phyloP scores from a whole-genome alignment of 2,797 vertebrate genomes.

The Leptodactylus fallax region DNA sequence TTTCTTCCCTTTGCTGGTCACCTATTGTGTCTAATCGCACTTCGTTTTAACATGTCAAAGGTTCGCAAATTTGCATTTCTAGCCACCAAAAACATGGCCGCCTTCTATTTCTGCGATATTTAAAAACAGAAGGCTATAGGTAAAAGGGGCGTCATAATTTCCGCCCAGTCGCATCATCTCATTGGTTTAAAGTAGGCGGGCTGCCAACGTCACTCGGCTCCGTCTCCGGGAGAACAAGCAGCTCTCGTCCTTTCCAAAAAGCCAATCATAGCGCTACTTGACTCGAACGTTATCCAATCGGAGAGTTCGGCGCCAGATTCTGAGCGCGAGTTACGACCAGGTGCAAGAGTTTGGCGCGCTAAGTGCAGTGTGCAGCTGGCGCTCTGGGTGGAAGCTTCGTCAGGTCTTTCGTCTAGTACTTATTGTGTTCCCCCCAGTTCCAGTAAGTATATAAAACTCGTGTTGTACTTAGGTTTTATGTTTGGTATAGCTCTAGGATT shows the following conservation, averaged over 20 bases:
- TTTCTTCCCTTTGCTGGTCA: too few relatives aligned
- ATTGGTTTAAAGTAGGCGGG: background rate
- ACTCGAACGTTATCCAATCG: background rate
- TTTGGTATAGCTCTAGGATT: too few relatives aligned
- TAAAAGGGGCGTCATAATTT: background rate
- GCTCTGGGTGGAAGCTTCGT: background rate
- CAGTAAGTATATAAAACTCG: background rate
- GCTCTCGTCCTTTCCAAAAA: background rate
- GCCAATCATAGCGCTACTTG: background rate
- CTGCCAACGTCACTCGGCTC: background rate
- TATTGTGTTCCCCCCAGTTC: background rate
- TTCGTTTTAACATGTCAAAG: background rate
- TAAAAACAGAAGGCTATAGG: background rate
- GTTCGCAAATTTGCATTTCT: too few relatives aligned
- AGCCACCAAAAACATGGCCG: background rate
- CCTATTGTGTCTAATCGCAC: too few relatives aligned
- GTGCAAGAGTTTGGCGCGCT: conserved; percentile 28
- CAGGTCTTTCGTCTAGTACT: too few relatives aligned
- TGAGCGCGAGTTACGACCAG: conserved; percentile 16
- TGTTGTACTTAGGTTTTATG: too few relatives aligned
- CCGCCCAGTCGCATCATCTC: background rate
- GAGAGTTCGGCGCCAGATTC: conserved; percentile 51
- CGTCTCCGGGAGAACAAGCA: background rate
- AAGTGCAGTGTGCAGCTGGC: background rate
- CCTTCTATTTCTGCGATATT: background rate